Base-by-base conservation (phyloP, 2,797 vertebrate species). In the Enteromius anoplus region DNA sequence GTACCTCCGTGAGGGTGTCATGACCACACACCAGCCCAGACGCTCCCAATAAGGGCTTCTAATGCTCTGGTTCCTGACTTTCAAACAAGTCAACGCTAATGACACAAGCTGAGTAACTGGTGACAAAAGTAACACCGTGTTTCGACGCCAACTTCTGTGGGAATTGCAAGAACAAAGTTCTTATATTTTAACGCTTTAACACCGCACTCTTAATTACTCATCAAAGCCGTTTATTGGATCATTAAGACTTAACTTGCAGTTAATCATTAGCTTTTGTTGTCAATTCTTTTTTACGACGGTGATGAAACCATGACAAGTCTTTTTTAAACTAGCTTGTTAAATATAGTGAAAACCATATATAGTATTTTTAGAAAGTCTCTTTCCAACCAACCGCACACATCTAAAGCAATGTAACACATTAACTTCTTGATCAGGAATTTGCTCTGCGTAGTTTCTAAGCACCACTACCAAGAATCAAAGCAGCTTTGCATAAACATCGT, bases 381-480 rank as follows among this genome's bases (percentile, higher is more conserved):
- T 80, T 47, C 47, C 66, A 62, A 69, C 78, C 40, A 26, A 53
- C n/a, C 11, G 26, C 47, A 51, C 47, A 55, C 60, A 71, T 42
- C 51, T 84, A 42, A 84, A 53, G 58, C 47, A 47, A 81, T 84
- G 85, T 88, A 62, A 88, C 51, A 85, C 75, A 87, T 85, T 86
- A 85, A 80, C 84, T 84, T 84, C 65, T 32, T 29, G 70, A 83
- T 78, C 78, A 75, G 81, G 53, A 55, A 85, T 86, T 76, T 51
- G 71, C 60, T 72, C 15, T 60, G 55, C 23, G 78, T 78, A 60
- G 64, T 73, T 83, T 58, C 80, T 69, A 77, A 53, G 34, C 65
- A 75, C 10, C 64, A 49, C 68, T 82, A 82, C 81, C 29, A 29
- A 81, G 76, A 88, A 86, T 81, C 85, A 75, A 85, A 78, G 66